phyloP scores from a whole-genome alignment of 2,113 vertebrate species.

The Rhinolophus ferrumequinum region DNA sequence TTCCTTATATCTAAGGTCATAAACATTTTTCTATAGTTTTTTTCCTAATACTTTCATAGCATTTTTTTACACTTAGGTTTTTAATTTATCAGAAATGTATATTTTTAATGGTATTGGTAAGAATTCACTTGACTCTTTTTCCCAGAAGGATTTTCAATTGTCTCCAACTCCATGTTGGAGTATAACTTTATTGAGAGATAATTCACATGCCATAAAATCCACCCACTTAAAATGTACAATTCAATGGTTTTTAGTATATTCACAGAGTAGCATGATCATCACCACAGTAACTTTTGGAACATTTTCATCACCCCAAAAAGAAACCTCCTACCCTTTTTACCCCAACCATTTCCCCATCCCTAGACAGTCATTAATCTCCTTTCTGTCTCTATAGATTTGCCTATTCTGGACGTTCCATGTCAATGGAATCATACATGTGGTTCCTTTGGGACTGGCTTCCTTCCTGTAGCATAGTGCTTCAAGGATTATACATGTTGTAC shows the following conservation, averaged over 20 bases:
- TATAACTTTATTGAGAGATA: neutral
- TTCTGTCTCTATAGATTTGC: neutral
- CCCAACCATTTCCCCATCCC: neutral
- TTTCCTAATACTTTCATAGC: neutral
- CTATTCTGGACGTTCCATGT: neutral
- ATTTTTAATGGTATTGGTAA: neutral
- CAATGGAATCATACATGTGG: neutral
- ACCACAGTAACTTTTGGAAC: neutral
- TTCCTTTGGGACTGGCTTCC: neutral
- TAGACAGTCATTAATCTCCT: neutral
- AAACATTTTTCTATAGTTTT: neutral
- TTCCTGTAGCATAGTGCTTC: neutral
- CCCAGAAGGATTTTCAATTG: neutral
- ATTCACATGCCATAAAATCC: neutral
- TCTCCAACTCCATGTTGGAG: neutral
- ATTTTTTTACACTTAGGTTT: neutral
- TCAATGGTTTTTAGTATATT: neutral
- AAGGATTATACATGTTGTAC: neutral
- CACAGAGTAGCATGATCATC: neutral
- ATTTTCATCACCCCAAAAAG: neutral
- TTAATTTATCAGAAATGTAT: neutral
- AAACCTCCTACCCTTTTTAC: neutral
- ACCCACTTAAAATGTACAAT: neutral
- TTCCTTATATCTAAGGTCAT: neutral
- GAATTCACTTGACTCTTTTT: neutral